Conservation (phyloP, 2,113 vertebrate species). For the Platysternon megacephalum region DNA sequence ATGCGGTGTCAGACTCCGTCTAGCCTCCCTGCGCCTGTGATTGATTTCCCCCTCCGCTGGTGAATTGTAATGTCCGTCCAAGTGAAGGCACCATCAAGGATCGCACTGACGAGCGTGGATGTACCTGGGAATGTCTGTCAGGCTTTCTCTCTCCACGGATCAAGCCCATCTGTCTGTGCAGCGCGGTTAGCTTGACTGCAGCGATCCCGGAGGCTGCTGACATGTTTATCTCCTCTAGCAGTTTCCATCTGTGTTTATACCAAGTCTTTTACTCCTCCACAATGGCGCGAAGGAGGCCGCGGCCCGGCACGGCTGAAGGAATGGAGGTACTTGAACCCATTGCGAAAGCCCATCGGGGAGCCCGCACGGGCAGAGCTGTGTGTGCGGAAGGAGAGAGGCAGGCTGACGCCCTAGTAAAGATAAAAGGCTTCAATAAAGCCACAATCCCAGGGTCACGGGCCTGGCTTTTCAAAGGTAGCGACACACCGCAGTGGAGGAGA, state of each 20-base stretch:
- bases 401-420: conserved; percentile 24
- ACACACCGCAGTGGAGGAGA: not conserved
- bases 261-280: not conserved
- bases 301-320: not conserved
- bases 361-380: not conserved
- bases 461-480: conserved; percentile 50
- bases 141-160: not conserved
- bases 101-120: not conserved
- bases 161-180: not conserved
- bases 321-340: not conserved
- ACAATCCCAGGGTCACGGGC: conserved; percentile 2
- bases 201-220: not conserved
- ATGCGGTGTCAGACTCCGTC: not conserved
- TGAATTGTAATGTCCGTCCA: not conserved
- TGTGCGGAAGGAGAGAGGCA: not conserved
- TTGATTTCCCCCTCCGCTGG: not conserved
- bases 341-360: not conserved
- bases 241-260: not conserved
- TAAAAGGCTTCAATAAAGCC: conserved; percentile 36
- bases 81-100: not conserved
- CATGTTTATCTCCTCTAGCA: not conserved
- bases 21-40: not conserved
- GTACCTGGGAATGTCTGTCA: not conserved
- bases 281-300: not conserved
- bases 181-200: not conserved